Conservation (phyloP, 2,797 vertebrate species). For the Arctocebus calabarensis region DNA sequence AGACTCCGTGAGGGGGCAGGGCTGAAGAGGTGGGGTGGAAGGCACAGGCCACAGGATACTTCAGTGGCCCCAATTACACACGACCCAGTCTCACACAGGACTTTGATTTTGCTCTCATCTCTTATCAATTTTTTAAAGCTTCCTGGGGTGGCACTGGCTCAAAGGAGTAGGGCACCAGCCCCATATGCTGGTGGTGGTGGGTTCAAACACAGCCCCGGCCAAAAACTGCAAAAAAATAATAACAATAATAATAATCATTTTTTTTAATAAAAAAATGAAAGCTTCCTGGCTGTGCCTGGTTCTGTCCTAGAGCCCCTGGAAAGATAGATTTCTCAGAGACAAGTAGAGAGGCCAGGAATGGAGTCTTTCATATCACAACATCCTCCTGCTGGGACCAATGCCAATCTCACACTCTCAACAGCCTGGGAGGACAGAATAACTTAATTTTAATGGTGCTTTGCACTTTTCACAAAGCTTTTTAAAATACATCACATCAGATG, state of each 20-base stretch:
- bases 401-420: neutral
- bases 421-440: neutral
- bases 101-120: neutral
- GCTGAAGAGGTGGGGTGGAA: neutral
- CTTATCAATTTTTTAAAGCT: neutral
- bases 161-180: too few relatives aligned
- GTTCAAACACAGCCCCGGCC: too few relatives aligned
- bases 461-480: neutral
- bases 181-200: too few relatives aligned
- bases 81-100: too few relatives aligned
- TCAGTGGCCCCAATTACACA: too few relatives aligned
- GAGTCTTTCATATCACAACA: too few relatives aligned
- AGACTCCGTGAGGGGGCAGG: neutral
- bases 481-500: neutral
- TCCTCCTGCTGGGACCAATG: neutral
- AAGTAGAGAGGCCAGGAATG: neutral
- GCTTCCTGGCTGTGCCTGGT: neutral
- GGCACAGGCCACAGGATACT: neutral
- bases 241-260: too few relatives aligned
- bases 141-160: too few relatives aligned
- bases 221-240: too few relatives aligned
- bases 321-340: conserved; percentile 9
- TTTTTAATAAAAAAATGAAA: neutral
- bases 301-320: neutral
- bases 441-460: conserved; percentile 1